Conservation (phyloP, 2,797 vertebrate genomes). For the Amazona finschi region DNA sequence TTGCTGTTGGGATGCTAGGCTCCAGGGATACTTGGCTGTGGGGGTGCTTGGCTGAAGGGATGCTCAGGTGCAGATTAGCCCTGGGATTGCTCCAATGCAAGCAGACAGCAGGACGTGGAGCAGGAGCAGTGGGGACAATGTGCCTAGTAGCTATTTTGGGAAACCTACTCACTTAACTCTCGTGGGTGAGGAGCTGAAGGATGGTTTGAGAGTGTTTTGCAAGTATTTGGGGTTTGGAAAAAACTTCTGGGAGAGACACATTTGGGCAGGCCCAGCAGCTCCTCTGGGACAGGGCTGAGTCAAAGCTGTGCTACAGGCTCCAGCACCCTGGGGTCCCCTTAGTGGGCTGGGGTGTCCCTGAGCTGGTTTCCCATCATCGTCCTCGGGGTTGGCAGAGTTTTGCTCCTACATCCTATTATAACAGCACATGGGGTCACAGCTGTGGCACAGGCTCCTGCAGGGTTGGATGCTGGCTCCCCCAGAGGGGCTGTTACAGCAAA, state of each 20-base stretch:
- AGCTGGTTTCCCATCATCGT: neutral
- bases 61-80: neutral
- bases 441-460: neutral
- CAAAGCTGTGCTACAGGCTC: neutral
- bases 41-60: neutral
- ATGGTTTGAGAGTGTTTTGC: neutral
- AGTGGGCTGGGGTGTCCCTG: neutral
- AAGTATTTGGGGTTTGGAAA: neutral
- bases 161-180: neutral
- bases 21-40: neutral
- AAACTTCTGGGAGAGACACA: neutral
- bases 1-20: neutral
- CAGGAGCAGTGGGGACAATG: neutral
- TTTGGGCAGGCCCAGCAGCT: neutral
- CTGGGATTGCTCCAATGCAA: neutral
- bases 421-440: fast-evolving
- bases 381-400: neutral
- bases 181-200: fast-evolving
- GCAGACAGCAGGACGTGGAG: neutral
- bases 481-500: neutral
- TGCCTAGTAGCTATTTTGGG: neutral
- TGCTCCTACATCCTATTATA: neutral
- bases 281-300: neutral
- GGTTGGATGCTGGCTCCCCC: neutral
- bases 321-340: neutral